Evolutionary conservation across 1,140 invertebrate species (phyloP), one percentile per base, ranked within the genome.

Genomic region (Lordiphosa clarofinis): DNA sequence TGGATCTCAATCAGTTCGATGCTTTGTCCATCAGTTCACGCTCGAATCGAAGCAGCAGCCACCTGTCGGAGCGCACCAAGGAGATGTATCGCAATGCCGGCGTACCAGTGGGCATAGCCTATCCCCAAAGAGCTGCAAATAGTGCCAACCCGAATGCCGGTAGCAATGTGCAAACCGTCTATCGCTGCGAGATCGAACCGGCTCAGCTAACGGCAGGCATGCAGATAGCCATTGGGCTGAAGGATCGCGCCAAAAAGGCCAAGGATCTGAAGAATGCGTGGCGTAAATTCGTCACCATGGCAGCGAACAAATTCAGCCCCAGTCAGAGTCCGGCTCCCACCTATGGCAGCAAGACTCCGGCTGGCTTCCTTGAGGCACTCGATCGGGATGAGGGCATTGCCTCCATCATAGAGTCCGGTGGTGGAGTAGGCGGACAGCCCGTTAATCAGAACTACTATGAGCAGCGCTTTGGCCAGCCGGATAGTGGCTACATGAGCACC

Each of bases 401-500:
- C n/a, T 88, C 87, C 15, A 69, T 89, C n/a, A 28, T 44, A 10
- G 43, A 28, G 11, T 13, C 31, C 7, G 24, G 24, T 6, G 4
- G 21, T 24, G 21, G 21, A 6, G 21, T 24, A 8, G 43, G 24
- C 3, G 11, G 7, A 0, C 78, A 69, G 10, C 73, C 73, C 0
- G 81, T 64, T 2, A 81, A 66, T 15, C 82, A 87, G 38, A 86
- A 72, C 21, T 88, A 86, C 37, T 88, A 88, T 11, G 87, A 87
- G 60, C 87, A 88, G 60, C 63, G 87, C 0, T 88, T 87, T 9
- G 84, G 87, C 0, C 88, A 89, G 37, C 36, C 87, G 48, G 93
- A 94, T 82, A 94, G 94, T 4, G 94, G 94, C 4, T 95, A 95
- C 73, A 90, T 95, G 24, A 95, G 94, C 74, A 94, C 93, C 15